These are phyloP conservation scores for Actinemys pallida DNA, from an alignment of 2,113 vertebrate species.

Conservation along the genomic window DNA sequence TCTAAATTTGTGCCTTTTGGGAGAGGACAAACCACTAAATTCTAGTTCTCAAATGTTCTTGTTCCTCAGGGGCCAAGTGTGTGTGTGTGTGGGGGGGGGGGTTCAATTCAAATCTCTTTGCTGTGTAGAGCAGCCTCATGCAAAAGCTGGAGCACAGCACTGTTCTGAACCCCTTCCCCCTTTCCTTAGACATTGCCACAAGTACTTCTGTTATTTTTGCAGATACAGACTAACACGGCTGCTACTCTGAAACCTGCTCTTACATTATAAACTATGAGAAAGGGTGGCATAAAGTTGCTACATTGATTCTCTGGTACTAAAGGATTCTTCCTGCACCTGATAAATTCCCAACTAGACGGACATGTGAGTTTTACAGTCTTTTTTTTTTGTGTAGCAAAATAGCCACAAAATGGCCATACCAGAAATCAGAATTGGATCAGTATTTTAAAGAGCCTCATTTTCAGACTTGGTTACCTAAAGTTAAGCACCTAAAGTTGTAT, in stretches of 20 bases:
- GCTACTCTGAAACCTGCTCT: too few species aligned
- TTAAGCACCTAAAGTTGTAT: background rate
- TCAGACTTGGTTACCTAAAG: background rate
- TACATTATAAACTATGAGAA: background rate
- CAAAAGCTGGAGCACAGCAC: background rate
- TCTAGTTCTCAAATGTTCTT: background rate
- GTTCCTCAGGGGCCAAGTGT: too few species aligned
- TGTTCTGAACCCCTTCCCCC: background rate
- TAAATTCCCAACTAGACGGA: background rate
- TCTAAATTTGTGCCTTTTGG: background rate
- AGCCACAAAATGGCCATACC: too few species aligned
- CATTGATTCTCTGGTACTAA: background rate
- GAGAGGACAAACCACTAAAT: background rate
- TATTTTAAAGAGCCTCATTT: background rate
- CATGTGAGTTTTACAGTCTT: background rate
- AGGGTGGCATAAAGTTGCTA: background rate
- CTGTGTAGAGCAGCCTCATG: background rate
- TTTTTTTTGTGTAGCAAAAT: background rate
- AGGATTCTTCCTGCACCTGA: background rate
- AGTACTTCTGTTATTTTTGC: too few species aligned
- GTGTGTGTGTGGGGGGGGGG: fast-evolving
- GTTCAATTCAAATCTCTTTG: background rate
- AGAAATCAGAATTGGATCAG: background rate
- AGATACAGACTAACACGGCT: too few species aligned
- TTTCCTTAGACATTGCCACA: background rate